These are phyloP conservation scores for Synergus laeviventris DNA, from an alignment of 2,888 invertebrate genomes.

Conservation along the genomic window DNA sequence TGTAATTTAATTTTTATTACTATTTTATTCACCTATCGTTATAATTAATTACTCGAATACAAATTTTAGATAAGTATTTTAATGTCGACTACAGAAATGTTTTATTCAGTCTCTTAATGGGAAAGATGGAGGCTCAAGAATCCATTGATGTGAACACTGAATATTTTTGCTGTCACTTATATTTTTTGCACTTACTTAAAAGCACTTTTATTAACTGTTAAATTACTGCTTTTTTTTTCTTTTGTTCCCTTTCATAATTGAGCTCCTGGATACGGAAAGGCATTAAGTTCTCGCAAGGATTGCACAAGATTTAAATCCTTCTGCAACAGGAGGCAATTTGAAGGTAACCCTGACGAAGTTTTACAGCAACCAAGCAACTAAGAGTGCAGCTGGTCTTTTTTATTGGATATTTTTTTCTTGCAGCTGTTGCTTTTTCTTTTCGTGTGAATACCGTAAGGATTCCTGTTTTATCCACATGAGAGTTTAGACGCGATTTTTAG, in stretches of 20 bases:
- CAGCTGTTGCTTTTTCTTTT: constrained; percentile 35
- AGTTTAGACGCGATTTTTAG: not conserved
- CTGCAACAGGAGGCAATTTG: constrained; percentile 29
- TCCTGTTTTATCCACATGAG: not conserved
- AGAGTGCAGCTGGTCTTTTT: constrained; percentile 36
- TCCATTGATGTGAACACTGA: constrained; percentile 2
- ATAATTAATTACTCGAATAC: not conserved
- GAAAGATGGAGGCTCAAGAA: no score
- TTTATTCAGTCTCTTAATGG: not conserved
- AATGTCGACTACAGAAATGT: not conserved
- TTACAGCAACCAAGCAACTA: constrained; percentile 36
- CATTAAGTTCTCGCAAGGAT: constrained; percentile 29
- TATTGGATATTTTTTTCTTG: constrained; percentile 3
- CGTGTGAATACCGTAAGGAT: not conserved
- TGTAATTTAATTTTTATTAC: constrained; percentile 11
- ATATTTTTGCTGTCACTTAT: constrained; percentile 24
- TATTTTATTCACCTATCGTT: not conserved
- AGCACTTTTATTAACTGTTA: constrained; percentile 33
- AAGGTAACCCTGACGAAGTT: constrained; percentile 27
- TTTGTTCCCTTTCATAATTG: constrained; percentile 9
- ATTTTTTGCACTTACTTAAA: not conserved
- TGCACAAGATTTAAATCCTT: constrained; percentile 36
- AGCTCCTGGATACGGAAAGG: constrained; percentile 29
- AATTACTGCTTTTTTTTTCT: constrained; percentile 7
- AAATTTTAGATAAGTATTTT: not conserved